Evolutionary conservation across 1,140 invertebrate genomes (phyloP).

Genomic region (Nixonia krombeini): DNA sequence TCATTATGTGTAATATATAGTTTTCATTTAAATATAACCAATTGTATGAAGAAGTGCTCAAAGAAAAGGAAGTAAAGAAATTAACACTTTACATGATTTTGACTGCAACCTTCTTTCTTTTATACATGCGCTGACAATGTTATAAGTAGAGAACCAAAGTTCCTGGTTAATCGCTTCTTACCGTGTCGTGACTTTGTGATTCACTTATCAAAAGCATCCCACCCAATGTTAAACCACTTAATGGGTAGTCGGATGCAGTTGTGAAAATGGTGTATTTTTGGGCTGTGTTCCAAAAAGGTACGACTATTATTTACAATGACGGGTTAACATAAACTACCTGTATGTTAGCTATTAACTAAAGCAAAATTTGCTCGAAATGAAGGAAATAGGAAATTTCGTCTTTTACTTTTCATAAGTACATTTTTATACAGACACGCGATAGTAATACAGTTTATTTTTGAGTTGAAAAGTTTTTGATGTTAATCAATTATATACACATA

Average conservation of each 20-base stretch:
- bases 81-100: not conserved
- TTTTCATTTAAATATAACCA: no score
- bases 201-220: conserved; percentile 23
- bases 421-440: conserved; percentile 7
- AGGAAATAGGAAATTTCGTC: conserved; percentile 3
- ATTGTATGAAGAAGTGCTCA: no score
- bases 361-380: not conserved
- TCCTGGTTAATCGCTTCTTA: conserved; percentile 29
- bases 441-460: not conserved
- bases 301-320: conserved; percentile 12
- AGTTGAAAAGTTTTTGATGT: no score
- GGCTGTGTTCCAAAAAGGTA: conserved; percentile 27
- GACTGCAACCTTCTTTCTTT: no score
- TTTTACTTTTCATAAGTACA: conserved; percentile 18
- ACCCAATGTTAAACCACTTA: conserved; percentile 38
- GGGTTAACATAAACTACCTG: conserved; percentile 8
- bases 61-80: no score
- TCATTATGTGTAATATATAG: no score
- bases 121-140: not conserved
- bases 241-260: conserved; percentile 39
- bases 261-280: conserved; percentile 33
- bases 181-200: conserved; percentile 14
- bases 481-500: no score
- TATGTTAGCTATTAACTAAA: conserved; percentile 11
- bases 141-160: conserved; percentile 20